Base-by-base conservation (phyloP, 2,888 invertebrate genomes). In the Cistogaster globosa region DNA sequence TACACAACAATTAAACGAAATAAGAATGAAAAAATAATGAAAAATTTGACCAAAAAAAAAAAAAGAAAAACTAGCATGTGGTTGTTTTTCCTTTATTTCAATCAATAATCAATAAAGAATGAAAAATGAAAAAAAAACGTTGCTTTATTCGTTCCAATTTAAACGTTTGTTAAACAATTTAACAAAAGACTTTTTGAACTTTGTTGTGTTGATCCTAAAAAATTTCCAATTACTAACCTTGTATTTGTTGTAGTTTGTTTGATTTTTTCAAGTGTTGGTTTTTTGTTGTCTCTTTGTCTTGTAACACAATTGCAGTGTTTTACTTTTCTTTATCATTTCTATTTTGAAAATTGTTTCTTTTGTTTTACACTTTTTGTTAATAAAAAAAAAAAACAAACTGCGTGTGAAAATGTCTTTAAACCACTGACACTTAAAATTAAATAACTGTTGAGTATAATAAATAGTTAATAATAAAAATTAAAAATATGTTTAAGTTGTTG, bases 321-420 rank as follows among this genome's bases (percentile, higher is more conserved):
- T 51, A n/a, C 7, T 55, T 14, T 42, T 42, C 12, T 12, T 42
- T 12, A 12, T 42, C 4, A 22, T 20, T 32, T 78, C 38, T 20
- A 38, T 53, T 36, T 68, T 55, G 18, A 11, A 16, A 42, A 51
- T 8, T 53, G 45, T 48, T 74, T 38, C 53, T 68, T 68, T 68
- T 74, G 48, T 83, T 68, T 18, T 11, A n/a, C 8, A 53, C n/a
- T 62, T 53, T 57, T 60, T 75, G 45, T 26, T 60, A 67, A 69
- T 71, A 65, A 65, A 62, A 32, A 8, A 26, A 32, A 32, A 32
- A 2, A 69, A 78, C 65, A 2, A 69, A 78, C 65, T 82, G 78
- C 78, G 85, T 85, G 85, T 82, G 85, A 85, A 82, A 82, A 71
- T 79, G 82, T 75, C 82, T 79, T 71, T 69, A 77, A 65, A 58